Evolutionary conservation across 2,888 invertebrate species (phyloP), one percentile per base, ranked within the genome.

Genomic region (Yponomeuta plumbellus): DNA sequence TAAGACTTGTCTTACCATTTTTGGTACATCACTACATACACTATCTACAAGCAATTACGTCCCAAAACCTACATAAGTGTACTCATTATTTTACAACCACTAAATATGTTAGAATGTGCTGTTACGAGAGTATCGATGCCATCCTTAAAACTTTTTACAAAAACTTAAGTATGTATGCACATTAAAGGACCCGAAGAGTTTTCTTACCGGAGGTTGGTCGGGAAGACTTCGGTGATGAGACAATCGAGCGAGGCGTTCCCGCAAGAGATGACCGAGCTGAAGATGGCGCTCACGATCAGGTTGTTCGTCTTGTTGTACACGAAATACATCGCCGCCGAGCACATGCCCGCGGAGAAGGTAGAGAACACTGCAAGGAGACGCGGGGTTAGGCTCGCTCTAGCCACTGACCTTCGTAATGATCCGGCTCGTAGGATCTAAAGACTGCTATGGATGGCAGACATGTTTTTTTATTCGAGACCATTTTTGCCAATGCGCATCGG

Each of bases 241-340:
- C 98, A 98, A 91, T 97, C 97, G 70, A 98, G 92, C 5, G 97
- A 96, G 66, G 97, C 97, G 85, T 97, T 97, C 70, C 97, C 97
- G 82, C 96, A 97, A 67, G 96, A 96, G 73, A 97, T 97, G 68
- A 96, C 96, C 65, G 96, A 96, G 80, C 96, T 96, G 88, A 97
- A 97, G 76, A 96, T 92, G 67, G 97, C 96, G 76, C 96, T 95
- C 62, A 97, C 96, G 67, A 96, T 92, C 71, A 97, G 91, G 85
- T 97, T 97, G 82, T 96, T 96, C 61, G 94, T 92, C 83, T 96
- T 96, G 88, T 94, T 96, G 86, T 94, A 94, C 68, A 97, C 96
- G 78, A 96, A 96, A 92, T 95, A 96, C 94, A 97, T 95, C 68
- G 94, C 95, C 67, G 96, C 95, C 61, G 97, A 96, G 81, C 97